Evolutionary conservation across 1,140 invertebrate species (phyloP).

Genomic region (Amyelois transitella): DNA sequence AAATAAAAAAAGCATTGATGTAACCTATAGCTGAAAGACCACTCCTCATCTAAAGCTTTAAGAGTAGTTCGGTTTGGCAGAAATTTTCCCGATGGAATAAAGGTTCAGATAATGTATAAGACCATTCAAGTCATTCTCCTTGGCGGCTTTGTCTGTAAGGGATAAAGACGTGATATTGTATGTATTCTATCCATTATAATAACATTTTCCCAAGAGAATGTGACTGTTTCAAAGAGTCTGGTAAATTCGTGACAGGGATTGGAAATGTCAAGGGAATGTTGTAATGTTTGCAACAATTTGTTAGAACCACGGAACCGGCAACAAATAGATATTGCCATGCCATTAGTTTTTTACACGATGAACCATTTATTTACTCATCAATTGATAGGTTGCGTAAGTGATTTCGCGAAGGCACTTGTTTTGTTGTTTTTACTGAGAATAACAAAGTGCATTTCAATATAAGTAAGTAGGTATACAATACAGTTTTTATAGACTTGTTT

Average conservation of each 20-base stretch:
- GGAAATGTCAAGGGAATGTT: constrained; percentile 4
- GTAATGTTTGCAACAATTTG: background rate
- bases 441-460: background rate
- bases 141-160: too few species aligned
- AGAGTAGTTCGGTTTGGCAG: too few species aligned
- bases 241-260: background rate
- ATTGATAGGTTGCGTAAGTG: background rate
- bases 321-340: background rate
- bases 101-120: too few species aligned
- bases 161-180: too few species aligned
- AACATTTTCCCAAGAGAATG: too few species aligned
- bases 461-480: background rate
- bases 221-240: background rate
- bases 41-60: too few species aligned
- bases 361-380: background rate
- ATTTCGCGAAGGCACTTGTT: background rate
- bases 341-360: background rate
- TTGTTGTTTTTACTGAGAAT: background rate
- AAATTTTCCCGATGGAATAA: too few species aligned
- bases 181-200: too few species aligned
- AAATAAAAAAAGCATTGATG: too few species aligned
- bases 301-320: background rate
- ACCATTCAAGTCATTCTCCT: too few species aligned
- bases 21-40: too few species aligned
- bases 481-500: too few species aligned